A percentile compares a stretch with the other conserved stretches of the same genome.
phyloP scores from a whole-genome alignment of 64 coral and sea anemone species.

The Porites australiensis region DNA sequence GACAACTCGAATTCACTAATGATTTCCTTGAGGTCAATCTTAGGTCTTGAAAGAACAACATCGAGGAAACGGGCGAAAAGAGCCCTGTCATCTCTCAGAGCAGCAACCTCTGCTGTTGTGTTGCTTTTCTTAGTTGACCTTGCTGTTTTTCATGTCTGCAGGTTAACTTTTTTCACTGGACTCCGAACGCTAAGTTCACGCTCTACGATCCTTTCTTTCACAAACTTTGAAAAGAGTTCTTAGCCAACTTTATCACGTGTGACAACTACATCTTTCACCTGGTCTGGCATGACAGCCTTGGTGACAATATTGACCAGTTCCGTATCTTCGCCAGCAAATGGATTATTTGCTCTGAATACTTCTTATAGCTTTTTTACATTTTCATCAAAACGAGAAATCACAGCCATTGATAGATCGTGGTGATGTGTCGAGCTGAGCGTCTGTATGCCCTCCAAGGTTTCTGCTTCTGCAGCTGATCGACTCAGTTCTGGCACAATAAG shows the following conservation, averaged over 20 bases:
- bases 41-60: slow-evolving; percentile 49
- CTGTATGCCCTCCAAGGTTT: background rate
- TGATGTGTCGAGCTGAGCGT: slow-evolving; percentile 1
- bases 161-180: slow-evolving; percentile 26
- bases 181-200: background rate
- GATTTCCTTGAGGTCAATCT: slow-evolving; percentile 56
- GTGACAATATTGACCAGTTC: slow-evolving; percentile 39
- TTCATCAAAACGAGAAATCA: slow-evolving; percentile 1
- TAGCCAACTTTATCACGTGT: slow-evolving; percentile 18
- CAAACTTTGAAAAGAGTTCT: slow-evolving; percentile 33
- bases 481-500: slow-evolving; percentile 52
- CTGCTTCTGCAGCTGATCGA: slow-evolving; percentile 24
- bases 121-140: background rate
- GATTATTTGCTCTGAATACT: slow-evolving; percentile 21
- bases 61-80: slow-evolving; percentile 52
- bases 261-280: slow-evolving; percentile 12
- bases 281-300: slow-evolving; percentile 43
- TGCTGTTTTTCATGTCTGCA: background rate
- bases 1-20: slow-evolving; percentile 49
- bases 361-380: slow-evolving; percentile 49
- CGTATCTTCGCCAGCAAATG: slow-evolving; percentile 7
- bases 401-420: slow-evolving; percentile 26
- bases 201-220: slow-evolving; percentile 27
- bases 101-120: slow-evolving; percentile 5
- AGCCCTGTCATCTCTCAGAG: slow-evolving; percentile 56